Conservation (phyloP, 2,888 invertebrate genomes). For the Eubasilissa splendida region DNA sequence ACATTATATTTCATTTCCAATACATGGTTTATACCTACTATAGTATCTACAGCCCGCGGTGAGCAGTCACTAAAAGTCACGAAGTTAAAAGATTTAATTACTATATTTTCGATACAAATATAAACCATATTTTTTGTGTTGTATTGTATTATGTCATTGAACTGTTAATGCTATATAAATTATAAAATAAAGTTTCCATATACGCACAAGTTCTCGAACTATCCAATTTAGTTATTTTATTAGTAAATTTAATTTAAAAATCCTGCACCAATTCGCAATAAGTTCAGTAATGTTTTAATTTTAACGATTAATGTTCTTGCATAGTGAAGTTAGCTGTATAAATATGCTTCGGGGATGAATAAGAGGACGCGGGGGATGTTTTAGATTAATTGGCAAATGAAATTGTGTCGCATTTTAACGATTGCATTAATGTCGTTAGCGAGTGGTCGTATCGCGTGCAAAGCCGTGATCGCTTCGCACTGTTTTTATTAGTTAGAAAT, state of each 20-base stretch:
- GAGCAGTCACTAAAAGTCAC: no score
- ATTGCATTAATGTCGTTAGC: constrained; percentile 24
- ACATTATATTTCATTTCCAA: no score
- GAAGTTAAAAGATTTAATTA: no score
- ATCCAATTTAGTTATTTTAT: no score
- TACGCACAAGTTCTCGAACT: no score
- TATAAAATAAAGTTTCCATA: no score
- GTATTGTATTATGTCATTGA: no score
- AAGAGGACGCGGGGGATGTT: constrained; percentile 44
- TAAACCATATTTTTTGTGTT: no score
- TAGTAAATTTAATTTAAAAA: not conserved
- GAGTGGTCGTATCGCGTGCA: constrained; percentile 9
- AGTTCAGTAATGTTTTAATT: constrained; percentile 55
- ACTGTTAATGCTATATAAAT: no score
- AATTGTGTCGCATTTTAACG: constrained; percentile 52
- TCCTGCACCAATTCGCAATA: constrained; percentile 36
- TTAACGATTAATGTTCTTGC: constrained; percentile 46
- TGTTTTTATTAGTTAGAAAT: constrained; percentile 14
- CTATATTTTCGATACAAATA: no score
- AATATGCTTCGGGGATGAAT: constrained; percentile 55
- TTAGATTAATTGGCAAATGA: constrained; percentile 53
- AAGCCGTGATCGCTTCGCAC: not conserved
- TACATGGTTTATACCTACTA: no score
- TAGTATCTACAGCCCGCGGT: no score
- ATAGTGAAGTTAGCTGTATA: constrained; percentile 41